A percentile compares a stretch with the other conserved stretches of the same genome.
Conservation (phyloP, 2,888 invertebrate species). For the Aleiodes leptofemur region DNA sequence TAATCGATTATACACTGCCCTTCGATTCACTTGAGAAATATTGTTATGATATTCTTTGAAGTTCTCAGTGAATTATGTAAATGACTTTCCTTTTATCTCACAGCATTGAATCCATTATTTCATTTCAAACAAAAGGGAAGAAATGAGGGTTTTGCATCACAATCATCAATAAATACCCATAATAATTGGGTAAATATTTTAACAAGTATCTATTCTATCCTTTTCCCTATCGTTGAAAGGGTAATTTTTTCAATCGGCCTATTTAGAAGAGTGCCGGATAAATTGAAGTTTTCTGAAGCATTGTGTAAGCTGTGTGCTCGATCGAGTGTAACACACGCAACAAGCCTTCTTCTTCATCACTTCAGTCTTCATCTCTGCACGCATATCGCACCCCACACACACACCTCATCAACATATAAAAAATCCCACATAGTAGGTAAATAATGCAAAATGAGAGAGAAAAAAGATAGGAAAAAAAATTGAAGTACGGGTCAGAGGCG, state of each 20-base stretch:
- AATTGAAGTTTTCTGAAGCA: slow-evolving; percentile 26
- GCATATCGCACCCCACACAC: slow-evolving; percentile 30
- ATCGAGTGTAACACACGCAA: slow-evolving; percentile 29
- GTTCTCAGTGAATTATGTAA: background rate
- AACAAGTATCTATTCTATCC: no score
- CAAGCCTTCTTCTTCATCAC: slow-evolving; percentile 7
- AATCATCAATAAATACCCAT: no score
- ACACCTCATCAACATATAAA: no score
- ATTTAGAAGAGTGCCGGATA: background rate
- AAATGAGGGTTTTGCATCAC: no score
- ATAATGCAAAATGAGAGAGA: slow-evolving; percentile 8
- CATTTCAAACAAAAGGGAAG: no score
- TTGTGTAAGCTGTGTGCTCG: slow-evolving; percentile 10
- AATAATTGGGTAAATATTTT: no score
- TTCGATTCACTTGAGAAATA: background rate
- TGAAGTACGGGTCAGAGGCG: slow-evolving; percentile 43
- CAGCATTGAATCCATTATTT: no score
- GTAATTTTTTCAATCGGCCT: no score
- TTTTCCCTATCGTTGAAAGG: no score
- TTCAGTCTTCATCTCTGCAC: slow-evolving; percentile 24
- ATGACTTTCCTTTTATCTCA: background rate
- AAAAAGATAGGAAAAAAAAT: background rate
- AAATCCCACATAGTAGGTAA: slow-evolving; percentile 20
- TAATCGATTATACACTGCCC: slow-evolving; percentile 13
- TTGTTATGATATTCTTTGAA: slow-evolving; percentile 12